Conservation (phyloP, 2,797 vertebrate species). For the Jordanella pulchra region DNA sequence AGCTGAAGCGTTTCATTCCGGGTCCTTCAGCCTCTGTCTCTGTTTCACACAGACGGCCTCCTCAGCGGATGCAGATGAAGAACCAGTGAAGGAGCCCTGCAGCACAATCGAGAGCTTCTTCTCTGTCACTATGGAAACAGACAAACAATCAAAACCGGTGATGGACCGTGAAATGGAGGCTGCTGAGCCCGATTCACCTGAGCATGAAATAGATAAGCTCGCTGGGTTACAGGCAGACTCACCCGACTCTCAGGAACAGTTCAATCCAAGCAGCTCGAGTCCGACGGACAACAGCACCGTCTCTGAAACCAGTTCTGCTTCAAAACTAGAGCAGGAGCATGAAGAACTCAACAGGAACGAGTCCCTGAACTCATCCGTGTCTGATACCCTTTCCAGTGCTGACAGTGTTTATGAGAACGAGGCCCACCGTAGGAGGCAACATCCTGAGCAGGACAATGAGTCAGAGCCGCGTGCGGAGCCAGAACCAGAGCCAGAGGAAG, state of each 20-base stretch:
- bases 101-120: slow-evolving; percentile 69
- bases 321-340: slow-evolving; percentile 56
- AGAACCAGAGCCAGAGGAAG: no score
- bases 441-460: slow-evolving; percentile 15
- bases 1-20: no score
- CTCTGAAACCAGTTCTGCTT: slow-evolving; percentile 29
- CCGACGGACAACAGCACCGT: slow-evolving; percentile 37
- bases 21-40: slow-evolving; percentile 14
- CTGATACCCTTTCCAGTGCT: slow-evolving; percentile 78
- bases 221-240: slow-evolving; percentile 50
- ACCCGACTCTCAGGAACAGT: slow-evolving; percentile 30
- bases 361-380: slow-evolving; percentile 76
- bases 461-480: slow-evolving; percentile 10
- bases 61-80: slow-evolving; percentile 64
- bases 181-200: no score
- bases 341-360: slow-evolving; percentile 79
- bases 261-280: slow-evolving; percentile 16
- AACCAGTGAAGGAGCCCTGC: slow-evolving; percentile 70
- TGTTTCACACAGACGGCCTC: slow-evolving; percentile 69
- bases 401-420: slow-evolving; percentile 80
- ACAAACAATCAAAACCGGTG: slow-evolving; percentile 70
- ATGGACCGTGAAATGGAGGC: slow-evolving; percentile 63
- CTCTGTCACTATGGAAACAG: slow-evolving; percentile 82
- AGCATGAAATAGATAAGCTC: no score
- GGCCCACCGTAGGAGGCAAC: slow-evolving; percentile 56